These are phyloP conservation scores for Myiotriccus ornatus DNA, from an alignment of 2,797 vertebrate genomes.

Conservation along the genomic window DNA sequence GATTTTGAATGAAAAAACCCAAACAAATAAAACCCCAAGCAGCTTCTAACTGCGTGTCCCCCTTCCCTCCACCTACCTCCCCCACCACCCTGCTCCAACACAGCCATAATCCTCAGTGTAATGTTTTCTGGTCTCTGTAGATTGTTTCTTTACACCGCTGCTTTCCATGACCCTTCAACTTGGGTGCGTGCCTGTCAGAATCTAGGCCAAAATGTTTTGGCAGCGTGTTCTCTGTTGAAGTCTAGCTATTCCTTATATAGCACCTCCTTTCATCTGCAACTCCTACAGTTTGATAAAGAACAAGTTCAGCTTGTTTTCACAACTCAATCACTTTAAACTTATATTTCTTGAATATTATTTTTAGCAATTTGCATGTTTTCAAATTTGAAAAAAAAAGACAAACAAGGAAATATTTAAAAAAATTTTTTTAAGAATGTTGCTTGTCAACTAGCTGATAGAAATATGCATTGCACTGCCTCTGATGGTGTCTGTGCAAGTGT, in stretches of 20 bases:
- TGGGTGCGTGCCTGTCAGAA: constrained; percentile 49
- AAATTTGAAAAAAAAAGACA: neutral
- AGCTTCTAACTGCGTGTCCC: neutral
- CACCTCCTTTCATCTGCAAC: constrained; percentile 59
- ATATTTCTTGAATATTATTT: neutral
- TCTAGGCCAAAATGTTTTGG: constrained; percentile 65
- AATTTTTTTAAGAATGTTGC: neutral
- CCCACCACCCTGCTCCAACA: neutral
- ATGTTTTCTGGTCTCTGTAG: constrained; percentile 28
- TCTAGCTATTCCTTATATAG: constrained; percentile 62
- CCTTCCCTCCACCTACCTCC: neutral
- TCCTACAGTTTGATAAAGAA: constrained; percentile 61
- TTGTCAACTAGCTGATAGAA: neutral
- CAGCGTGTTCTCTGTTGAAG: constrained; percentile 36
- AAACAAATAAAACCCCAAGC: neutral
- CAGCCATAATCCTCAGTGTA: neutral
- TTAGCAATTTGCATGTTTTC: neutral
- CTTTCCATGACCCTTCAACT: constrained; percentile 53
- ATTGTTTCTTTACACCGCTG: constrained; percentile 26
- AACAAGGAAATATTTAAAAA: neutral
- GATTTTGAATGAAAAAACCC: neutral
- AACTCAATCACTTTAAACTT: constrained; percentile 2
- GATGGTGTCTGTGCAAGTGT: neutral
- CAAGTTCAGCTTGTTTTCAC: constrained; percentile 62
- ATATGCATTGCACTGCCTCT: neutral